Conservation (phyloP, 2,113 vertebrate genomes). For the Synchiropus splendidus region DNA sequence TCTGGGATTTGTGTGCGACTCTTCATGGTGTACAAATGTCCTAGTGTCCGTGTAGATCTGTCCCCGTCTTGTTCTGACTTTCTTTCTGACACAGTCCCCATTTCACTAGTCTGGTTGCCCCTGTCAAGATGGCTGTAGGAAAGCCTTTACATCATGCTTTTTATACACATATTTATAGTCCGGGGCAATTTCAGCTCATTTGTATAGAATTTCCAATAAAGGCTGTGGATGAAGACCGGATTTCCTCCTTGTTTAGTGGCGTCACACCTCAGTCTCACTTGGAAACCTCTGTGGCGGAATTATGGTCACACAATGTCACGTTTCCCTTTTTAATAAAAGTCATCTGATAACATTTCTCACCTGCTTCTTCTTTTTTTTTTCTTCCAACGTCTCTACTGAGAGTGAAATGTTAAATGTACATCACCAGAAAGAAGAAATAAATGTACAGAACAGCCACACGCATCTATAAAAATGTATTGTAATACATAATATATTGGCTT, state of each 20-base stretch:
- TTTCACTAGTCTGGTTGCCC: constrained; percentile 21
- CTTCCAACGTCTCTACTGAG: no score
- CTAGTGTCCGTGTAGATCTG: background rate
- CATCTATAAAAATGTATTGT: no score
- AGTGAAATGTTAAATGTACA: no score
- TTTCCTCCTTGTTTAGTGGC: constrained; percentile 25
- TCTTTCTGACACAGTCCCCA: background rate
- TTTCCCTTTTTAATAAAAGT: no score
- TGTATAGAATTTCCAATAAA: constrained; percentile 59
- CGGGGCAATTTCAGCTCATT: constrained; percentile 26
- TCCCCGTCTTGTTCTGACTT: constrained; percentile 29
- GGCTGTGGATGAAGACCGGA: constrained; percentile 27
- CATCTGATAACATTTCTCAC: no score
- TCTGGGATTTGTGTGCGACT: constrained; percentile 7
- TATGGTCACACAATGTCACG: no score
- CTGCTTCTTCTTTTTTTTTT: no score
- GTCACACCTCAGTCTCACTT: no score
- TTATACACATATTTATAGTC: constrained; percentile 62
- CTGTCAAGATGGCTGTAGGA: constrained; percentile 28
- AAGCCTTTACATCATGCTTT: constrained; percentile 48
- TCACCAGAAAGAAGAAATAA: no score
- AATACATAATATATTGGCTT: no score
- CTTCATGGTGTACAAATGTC: background rate
- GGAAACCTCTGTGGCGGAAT: no score
- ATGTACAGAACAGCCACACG: no score